Conservation (phyloP, 2,888 invertebrate species). For the Spodoptera exigua region DNA sequence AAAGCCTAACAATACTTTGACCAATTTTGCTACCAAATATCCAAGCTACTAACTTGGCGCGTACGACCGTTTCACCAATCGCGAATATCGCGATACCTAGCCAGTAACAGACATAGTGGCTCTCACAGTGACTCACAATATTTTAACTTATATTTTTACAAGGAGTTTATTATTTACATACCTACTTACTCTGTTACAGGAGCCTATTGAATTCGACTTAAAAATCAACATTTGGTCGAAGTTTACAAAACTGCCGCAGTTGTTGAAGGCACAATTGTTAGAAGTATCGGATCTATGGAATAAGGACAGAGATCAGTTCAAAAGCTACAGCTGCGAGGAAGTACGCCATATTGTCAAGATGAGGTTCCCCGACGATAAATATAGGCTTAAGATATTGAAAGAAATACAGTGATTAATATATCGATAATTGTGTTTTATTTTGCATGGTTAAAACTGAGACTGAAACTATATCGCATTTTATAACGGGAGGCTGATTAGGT, state of each 20-base stretch:
- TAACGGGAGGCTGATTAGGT: too few species aligned
- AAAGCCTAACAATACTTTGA: too few species aligned
- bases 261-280: slow-evolving; percentile 80
- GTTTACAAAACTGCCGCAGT: slow-evolving; percentile 74
- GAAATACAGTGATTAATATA: slow-evolving; percentile 78
- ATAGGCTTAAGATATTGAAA: slow-evolving; percentile 80
- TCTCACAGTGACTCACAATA: too few species aligned
- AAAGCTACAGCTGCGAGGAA: slow-evolving; percentile 80
- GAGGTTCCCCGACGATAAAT: slow-evolving; percentile 82
- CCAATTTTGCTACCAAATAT: too few species aligned
- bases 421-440: slow-evolving; percentile 1
- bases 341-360: slow-evolving; percentile 82
- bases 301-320: slow-evolving; percentile 62
- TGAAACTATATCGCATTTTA: too few species aligned
- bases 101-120: too few species aligned
- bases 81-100: too few species aligned
- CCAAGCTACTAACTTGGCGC: too few species aligned
- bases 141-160: too few species aligned
- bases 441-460: too few species aligned
- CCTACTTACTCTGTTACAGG: slow-evolving; percentile 62
- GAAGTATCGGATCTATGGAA: slow-evolving; percentile 80
- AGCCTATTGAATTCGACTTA: slow-evolving; percentile 71
- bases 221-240: slow-evolving; percentile 79
- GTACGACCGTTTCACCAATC: too few species aligned
- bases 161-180: too few species aligned